phyloP scores from a whole-genome alignment of 2,113 vertebrate genomes.

The Stegastes partitus region DNA sequence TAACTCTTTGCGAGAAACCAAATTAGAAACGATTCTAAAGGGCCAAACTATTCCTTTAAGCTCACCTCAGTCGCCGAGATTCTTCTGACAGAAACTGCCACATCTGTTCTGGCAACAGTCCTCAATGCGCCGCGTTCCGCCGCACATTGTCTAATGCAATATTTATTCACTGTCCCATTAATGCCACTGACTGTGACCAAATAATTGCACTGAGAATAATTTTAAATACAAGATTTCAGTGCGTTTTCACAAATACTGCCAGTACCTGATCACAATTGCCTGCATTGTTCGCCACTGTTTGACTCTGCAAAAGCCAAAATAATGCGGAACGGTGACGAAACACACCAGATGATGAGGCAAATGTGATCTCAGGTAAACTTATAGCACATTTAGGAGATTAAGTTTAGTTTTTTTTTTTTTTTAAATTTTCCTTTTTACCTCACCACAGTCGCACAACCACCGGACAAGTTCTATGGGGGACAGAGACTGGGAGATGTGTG shows the following conservation, averaged over 20 bases:
- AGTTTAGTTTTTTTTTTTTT: conserved; percentile 17
- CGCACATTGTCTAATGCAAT: conserved; percentile 69
- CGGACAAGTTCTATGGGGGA: conserved; percentile 65
- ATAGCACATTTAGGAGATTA: conserved; percentile 70
- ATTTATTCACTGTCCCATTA: conserved; percentile 47
- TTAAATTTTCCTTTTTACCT: conserved; percentile 29
- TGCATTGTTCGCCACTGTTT: conserved; percentile 52
- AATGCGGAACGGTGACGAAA: conserved; percentile 47
- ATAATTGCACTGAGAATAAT: conserved; percentile 61
- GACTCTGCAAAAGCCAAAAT: conserved; percentile 58
- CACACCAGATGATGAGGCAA: conserved; percentile 40
- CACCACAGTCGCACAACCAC: conserved; percentile 47
- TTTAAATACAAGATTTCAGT: conserved; percentile 44
- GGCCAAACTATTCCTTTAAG: conserved; percentile 20
- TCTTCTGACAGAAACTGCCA: conserved; percentile 56
- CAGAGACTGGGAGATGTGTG: conserved; percentile 58
- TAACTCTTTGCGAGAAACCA: conserved; percentile 1
- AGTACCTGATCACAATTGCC: conserved; percentile 56
- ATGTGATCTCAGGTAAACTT: conserved; percentile 54
- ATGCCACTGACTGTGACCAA: conserved; percentile 75
- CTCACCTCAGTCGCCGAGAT: conserved; percentile 36
- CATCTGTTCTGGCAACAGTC: conserved; percentile 40
- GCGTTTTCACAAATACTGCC: conserved; percentile 72
- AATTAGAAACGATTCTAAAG: neutral
- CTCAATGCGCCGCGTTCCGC: conserved; percentile 28